Evolutionary conservation across 1,140 invertebrate genomes (phyloP).

Genomic region (Magallana ariakensis): DNA sequence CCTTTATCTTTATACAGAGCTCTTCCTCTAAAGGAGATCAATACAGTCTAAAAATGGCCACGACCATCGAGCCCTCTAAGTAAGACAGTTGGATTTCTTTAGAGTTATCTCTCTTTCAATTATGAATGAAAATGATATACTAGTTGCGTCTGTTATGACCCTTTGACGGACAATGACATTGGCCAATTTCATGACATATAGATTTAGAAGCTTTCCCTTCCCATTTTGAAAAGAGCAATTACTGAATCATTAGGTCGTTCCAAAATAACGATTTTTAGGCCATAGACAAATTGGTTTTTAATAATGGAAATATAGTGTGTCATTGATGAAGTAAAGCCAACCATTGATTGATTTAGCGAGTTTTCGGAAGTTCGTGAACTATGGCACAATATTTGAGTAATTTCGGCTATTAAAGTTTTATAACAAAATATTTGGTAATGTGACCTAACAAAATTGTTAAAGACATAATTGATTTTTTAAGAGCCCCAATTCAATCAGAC

Average conservation of each 20-base stretch:
- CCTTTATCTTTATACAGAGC: no score
- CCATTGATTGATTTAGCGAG: neutral
- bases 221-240: no score
- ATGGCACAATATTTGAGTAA: neutral
- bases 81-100: neutral
- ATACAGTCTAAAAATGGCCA: no score
- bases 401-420: neutral
- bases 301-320: neutral
- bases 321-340: neutral
- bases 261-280: neutral
- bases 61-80: no score
- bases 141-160: no score
- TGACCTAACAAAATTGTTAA: neutral
- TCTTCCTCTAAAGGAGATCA: no score
- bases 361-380: neutral
- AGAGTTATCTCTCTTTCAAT: conserved; percentile 21
- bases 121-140: no score
- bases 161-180: no score
- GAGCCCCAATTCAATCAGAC: neutral
- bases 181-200: no score
- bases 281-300: conserved; percentile 2
- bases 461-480: neutral
- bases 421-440: neutral
- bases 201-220: no score
- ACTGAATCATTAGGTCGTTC: no score